Evolutionary conservation across 2,797 vertebrate genomes (phyloP).

Genomic region (Champsocephalus esox): DNA sequence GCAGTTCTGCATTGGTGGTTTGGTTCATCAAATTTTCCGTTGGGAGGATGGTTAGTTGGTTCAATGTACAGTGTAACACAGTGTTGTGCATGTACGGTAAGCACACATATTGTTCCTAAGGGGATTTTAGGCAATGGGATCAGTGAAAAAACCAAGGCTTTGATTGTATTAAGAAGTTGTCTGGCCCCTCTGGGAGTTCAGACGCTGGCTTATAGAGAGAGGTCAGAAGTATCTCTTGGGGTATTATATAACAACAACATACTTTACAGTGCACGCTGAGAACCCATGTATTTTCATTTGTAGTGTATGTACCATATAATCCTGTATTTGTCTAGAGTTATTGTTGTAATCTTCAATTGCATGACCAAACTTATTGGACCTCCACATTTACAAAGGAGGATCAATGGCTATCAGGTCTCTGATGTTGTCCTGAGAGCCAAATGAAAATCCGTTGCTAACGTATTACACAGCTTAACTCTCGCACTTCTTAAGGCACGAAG

Average conservation of each 20-base stretch:
- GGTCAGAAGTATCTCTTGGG: constrained; percentile 18
- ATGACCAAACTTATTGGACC: constrained; percentile 33
- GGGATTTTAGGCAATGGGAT: not conserved
- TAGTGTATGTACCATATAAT: constrained; percentile 35
- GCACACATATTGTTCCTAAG: not conserved
- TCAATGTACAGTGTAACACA: not conserved
- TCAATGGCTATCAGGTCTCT: constrained; percentile 43
- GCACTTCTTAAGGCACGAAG: constrained; percentile 6
- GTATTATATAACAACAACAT: constrained; percentile 17
- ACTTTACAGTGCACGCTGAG: not conserved
- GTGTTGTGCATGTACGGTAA: not conserved
- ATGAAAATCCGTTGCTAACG: constrained; percentile 43
- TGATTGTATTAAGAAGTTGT: constrained; percentile 29
- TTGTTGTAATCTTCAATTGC: constrained; percentile 44
- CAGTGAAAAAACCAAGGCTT: not conserved
- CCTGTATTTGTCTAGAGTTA: constrained; percentile 37
- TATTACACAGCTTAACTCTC: constrained; percentile 42
- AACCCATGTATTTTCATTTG: constrained; percentile 51
- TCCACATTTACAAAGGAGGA: constrained; percentile 29
- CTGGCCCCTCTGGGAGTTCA: not conserved
- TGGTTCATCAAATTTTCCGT: not conserved
- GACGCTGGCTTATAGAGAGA: constrained; percentile 10
- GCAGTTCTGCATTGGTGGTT: too few relatives aligned
- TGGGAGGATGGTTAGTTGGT: not conserved
- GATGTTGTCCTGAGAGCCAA: constrained; percentile 29